These are phyloP conservation scores for Drosophila subobscura DNA, from an alignment of 1,140 invertebrate species.

Conservation along the genomic window DNA sequence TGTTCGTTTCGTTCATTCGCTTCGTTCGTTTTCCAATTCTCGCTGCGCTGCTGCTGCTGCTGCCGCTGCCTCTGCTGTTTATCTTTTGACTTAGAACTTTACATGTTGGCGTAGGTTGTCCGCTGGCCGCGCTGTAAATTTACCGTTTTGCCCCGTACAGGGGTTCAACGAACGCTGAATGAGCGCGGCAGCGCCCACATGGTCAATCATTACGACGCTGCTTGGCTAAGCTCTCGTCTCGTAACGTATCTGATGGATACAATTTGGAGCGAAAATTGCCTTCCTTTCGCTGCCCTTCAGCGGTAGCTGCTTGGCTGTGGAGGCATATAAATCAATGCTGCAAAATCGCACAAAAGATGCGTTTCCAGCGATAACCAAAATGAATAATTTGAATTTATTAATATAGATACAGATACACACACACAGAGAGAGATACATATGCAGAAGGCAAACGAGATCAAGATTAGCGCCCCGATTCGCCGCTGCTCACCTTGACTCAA, in stretches of 20 bases:
- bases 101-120: conserved; percentile 78
- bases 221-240: neutral
- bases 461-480: conserved; percentile 66
- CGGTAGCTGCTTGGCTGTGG: neutral
- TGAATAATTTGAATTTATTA: conserved; percentile 51
- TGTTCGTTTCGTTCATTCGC: neutral
- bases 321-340: conserved; percentile 39
- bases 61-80: conserved; percentile 54
- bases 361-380: conserved; percentile 58
- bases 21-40: neutral
- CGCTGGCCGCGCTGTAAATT: conserved; percentile 64
- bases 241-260: conserved; percentile 22
- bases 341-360: conserved; percentile 51
- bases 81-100: conserved; percentile 80
- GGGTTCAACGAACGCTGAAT: conserved; percentile 65
- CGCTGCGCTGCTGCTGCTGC: neutral
- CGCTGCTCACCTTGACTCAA: conserved; percentile 78
- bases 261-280: conserved; percentile 3
- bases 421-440: conserved; percentile 34
- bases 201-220: conserved; percentile 51
- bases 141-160: conserved; percentile 51
- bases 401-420: conserved; percentile 9
- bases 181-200: conserved; percentile 69
- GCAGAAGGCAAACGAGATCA: conserved; percentile 80
- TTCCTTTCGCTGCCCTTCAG: conserved; percentile 49